Evolutionary conservation across 2,888 invertebrate species (phyloP), one percentile per base, ranked within the genome.

Genomic region (Lepetodrilus schrolli): DNA sequence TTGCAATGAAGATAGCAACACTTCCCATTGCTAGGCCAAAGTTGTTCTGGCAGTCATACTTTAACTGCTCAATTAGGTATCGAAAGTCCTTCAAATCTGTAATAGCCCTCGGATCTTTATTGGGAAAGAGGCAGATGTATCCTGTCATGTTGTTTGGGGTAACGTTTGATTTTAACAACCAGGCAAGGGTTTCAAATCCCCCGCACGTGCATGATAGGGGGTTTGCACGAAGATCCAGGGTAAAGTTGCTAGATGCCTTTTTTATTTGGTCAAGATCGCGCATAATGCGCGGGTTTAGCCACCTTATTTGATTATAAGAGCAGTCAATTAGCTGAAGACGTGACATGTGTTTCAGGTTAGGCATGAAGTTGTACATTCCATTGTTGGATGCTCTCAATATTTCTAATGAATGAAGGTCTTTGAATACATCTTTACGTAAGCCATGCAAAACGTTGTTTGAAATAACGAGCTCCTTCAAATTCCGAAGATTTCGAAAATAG

Each of bases 391-490:
- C 17, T 17, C 26, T 20, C 17, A 73, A 47, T 4, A n/a, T 66
- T 21, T 49, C 17, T 66, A 73, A 23, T 13, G 49, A 43, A n/a
- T 20, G 7, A 37, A 66, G 65, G 3, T 37, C 30, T 4, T 21
- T 20, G 1, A 73, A 38, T 30, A 70, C 34, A 26, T 34, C 4
- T 4, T 37, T n/a, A 2, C 23, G 26, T 13, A 73, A n/a, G 17
- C 5, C 3, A 13, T 50, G 10, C 26, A 73, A 48, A 10, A 13
- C 43, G 36, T 51, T 69, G 10, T 47, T 69, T 4, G 50, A 23
- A 13, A 73, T 21, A 21, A 69, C 58, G 4, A 73, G 34, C 17
- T 38, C 10, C 37, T 69, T 43, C 17, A 73, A 20, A 5, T 43
- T 20, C 23, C n/a, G 21, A 4, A 51, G 17, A 7, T 10, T 20